A percentile compares a stretch with the other conserved stretches of the same genome.
These are phyloP conservation scores for Platichthys stellatus DNA, from an alignment of 2,113 vertebrate species.

Conservation along the genomic window DNA sequence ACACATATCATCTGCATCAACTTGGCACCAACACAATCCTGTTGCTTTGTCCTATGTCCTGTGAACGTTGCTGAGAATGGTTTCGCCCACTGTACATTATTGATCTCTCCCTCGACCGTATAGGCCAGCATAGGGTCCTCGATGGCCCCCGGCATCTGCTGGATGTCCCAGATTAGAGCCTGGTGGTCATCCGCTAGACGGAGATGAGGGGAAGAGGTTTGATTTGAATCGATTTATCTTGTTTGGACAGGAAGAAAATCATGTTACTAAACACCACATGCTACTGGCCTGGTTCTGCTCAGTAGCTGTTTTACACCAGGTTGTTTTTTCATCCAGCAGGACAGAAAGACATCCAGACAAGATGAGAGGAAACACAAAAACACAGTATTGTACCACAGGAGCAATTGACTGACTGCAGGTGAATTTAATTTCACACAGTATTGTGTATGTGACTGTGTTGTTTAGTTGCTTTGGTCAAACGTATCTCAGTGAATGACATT, in stretches of 20 bases:
- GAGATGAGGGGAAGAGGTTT: constrained; percentile 21
- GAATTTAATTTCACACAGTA: too few relatives aligned
- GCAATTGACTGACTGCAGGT: too few relatives aligned
- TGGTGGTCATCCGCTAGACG: constrained; percentile 95
- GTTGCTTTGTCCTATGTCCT: not conserved
- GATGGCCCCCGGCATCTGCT: constrained; percentile 98
- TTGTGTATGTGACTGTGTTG: too few relatives aligned
- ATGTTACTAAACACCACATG: constrained; percentile 14
- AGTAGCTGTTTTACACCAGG: not conserved
- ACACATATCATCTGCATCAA: not conserved
- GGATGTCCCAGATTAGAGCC: constrained; percentile 99
- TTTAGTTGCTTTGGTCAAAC: too few relatives aligned
- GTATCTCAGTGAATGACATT: too few relatives aligned
- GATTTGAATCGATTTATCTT: constrained; percentile 41
- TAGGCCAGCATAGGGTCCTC: constrained; percentile 99
- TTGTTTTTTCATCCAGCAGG: too few relatives aligned
- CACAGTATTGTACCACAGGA: too few relatives aligned
- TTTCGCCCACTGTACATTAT: constrained; percentile 97
- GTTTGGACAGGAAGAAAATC: constrained; percentile 36
- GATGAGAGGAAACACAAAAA: too few relatives aligned
- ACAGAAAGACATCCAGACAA: not conserved
- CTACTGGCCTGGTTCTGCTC: not conserved
- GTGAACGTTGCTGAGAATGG: not conserved
- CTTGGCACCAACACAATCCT: not conserved
- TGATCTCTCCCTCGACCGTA: constrained; percentile 97